phyloP scores from a whole-genome alignment of 1,140 invertebrate genomes.

The Ceratitis capitata region DNA sequence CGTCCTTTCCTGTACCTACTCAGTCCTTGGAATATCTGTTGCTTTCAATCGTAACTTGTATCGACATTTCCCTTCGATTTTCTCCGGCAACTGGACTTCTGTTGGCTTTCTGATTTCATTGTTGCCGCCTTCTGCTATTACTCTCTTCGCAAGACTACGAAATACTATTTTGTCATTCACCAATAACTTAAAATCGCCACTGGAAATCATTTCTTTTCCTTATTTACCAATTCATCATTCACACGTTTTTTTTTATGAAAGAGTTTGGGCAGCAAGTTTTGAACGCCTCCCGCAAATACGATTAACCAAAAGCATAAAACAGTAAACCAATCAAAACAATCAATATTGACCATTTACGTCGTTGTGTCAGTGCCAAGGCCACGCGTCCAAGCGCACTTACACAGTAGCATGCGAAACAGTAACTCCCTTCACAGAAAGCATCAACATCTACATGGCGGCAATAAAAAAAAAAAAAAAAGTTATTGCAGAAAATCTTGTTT shows the following conservation, averaged over 20 bases:
- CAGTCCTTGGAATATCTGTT: too few relatives aligned
- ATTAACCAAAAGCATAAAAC: background rate
- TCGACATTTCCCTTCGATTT: too few relatives aligned
- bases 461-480: background rate
- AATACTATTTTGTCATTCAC: too few relatives aligned
- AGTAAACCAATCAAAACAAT: slow-evolving; percentile 27
- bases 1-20: too few relatives aligned
- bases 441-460: background rate
- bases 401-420: background rate
- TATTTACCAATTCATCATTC: slow-evolving; percentile 21
- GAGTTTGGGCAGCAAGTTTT: background rate
- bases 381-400: background rate
- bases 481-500: slow-evolving; percentile 11
- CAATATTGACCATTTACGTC: slow-evolving; percentile 20
- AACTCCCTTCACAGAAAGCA: too few relatives aligned
- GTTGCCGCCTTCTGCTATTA: too few relatives aligned
- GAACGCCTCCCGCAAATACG: background rate
- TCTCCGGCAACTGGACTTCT: too few relatives aligned
- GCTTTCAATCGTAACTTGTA: too few relatives aligned
- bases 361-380: slow-evolving; percentile 28
- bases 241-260: slow-evolving; percentile 18
- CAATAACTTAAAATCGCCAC: too few relatives aligned
- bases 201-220: background rate
- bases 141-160: too few relatives aligned
- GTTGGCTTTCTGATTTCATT: too few relatives aligned